phyloP scores from a whole-genome alignment of 2,797 vertebrate species.

The Hephaestus fuliginosus region DNA sequence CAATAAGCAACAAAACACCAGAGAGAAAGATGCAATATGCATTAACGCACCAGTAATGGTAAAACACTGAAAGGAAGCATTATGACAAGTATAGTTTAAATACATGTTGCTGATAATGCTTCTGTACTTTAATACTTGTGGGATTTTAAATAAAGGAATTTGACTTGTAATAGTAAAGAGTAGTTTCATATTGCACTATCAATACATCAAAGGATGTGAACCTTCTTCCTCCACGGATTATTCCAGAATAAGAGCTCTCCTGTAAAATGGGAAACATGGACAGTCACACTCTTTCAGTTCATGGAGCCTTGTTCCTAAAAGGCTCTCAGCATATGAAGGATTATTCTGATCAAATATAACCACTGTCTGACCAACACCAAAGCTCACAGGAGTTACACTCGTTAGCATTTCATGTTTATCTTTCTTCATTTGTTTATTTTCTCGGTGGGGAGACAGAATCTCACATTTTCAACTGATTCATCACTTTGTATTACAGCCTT shows the following conservation, averaged over 20 bases:
- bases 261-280: background rate
- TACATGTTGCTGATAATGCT: background rate
- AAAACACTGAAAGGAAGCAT: too few species aligned
- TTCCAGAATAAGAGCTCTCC: background rate
- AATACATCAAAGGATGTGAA: background rate
- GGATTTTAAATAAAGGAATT: background rate
- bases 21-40: background rate
- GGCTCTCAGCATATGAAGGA: background rate
- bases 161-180: background rate
- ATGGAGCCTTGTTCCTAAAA: background rate
- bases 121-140: background rate
- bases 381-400: background rate
- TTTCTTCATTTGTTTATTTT: background rate
- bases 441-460: background rate
- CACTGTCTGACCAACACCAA: background rate
- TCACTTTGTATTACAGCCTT: background rate
- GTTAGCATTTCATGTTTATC: background rate
- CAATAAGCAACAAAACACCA: background rate
- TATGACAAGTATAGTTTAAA: background rate
- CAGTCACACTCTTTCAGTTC: background rate
- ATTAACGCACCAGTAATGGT: background rate
- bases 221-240: background rate
- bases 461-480: background rate
- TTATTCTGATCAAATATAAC: background rate
- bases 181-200: background rate